Evolutionary conservation across 2,888 invertebrate genomes (phyloP).

Genomic region (Catocala nupta): DNA sequence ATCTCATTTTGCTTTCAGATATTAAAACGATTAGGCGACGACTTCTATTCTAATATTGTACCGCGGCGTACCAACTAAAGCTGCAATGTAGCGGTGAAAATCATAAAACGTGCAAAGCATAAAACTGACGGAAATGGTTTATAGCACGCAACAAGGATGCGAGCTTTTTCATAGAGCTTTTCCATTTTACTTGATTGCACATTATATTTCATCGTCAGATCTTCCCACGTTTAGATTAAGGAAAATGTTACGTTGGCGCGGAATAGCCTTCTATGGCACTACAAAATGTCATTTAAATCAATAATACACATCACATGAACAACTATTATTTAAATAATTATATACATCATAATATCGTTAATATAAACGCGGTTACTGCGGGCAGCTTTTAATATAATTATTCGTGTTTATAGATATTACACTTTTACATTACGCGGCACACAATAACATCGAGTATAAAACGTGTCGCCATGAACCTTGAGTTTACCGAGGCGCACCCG

Average conservation of each 20-base stretch:
- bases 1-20: slow-evolving; percentile 31
- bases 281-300: slow-evolving; percentile 3
- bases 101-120: slow-evolving; percentile 74
- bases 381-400: slow-evolving; percentile 20
- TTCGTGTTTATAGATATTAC: slow-evolving; percentile 27
- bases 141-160: slow-evolving; percentile 75
- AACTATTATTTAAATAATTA: too few relatives aligned
- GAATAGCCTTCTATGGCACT: neutral
- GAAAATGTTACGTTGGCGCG: slow-evolving; percentile 22
- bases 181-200: slow-evolving; percentile 77
- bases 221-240: slow-evolving; percentile 29
- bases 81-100: slow-evolving; percentile 68
- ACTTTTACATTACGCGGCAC: slow-evolving; percentile 37
- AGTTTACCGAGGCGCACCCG: slow-evolving; percentile 47
- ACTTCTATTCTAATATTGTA: slow-evolving; percentile 40
- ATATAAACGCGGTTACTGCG: neutral
- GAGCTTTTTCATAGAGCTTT: slow-evolving; percentile 63
- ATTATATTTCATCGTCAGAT: slow-evolving; percentile 70
- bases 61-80: slow-evolving; percentile 51
- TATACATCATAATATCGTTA: neutral
- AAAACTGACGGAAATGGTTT: slow-evolving; percentile 71
- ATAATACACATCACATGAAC: slow-evolving; percentile 1
- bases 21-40: slow-evolving; percentile 45
- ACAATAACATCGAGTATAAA: slow-evolving; percentile 46
- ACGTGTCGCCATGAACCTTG: slow-evolving; percentile 51